Conservation (phyloP, 2,888 invertebrate species). For the Cynaeus angustus region DNA sequence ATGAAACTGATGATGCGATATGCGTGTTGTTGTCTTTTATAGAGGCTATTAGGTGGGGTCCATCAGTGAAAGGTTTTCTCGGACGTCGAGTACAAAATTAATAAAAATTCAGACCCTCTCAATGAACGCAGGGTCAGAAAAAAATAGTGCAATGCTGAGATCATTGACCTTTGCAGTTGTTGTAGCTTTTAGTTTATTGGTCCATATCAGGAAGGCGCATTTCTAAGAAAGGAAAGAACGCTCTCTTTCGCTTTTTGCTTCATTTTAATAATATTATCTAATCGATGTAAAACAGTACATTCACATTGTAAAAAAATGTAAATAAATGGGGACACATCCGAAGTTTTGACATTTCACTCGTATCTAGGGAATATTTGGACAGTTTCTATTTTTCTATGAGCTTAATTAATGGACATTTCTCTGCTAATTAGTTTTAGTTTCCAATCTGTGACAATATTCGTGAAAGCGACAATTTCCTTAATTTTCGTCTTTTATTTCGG, state of each 20-base stretch:
- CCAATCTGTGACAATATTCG: conserved; percentile 17
- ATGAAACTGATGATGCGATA: conserved; percentile 63
- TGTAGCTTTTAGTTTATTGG: conserved; percentile 27
- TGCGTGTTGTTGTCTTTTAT: conserved; percentile 62
- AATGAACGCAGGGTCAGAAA: conserved; percentile 29
- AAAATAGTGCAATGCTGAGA: conserved; percentile 29
- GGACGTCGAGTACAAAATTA: conserved; percentile 37
- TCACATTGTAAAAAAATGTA: conserved; percentile 2
- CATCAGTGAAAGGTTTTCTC: conserved; percentile 62
- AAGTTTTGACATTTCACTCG: conserved; percentile 13
- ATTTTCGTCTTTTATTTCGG: conserved; percentile 23
- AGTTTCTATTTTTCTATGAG: conserved; percentile 7
- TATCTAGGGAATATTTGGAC: conserved; percentile 2
- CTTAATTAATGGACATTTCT: conserved; percentile 23
- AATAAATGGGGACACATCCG: neutral
- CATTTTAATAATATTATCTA: conserved; percentile 28
- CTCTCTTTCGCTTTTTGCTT: conserved; percentile 28
- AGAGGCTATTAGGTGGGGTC: conserved; percentile 61
- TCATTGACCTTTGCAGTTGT: conserved; percentile 24
- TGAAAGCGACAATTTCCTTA: conserved; percentile 31
- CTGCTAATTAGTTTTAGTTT: conserved; percentile 21
- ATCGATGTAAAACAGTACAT: conserved; percentile 20
- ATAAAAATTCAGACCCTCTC: conserved; percentile 27
- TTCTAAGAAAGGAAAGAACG: conserved; percentile 14
- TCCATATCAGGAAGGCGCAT: conserved; percentile 15